Evolutionary conservation across 2,888 invertebrate genomes (phyloP).

Genomic region (Callosobruchus maculatus): DNA sequence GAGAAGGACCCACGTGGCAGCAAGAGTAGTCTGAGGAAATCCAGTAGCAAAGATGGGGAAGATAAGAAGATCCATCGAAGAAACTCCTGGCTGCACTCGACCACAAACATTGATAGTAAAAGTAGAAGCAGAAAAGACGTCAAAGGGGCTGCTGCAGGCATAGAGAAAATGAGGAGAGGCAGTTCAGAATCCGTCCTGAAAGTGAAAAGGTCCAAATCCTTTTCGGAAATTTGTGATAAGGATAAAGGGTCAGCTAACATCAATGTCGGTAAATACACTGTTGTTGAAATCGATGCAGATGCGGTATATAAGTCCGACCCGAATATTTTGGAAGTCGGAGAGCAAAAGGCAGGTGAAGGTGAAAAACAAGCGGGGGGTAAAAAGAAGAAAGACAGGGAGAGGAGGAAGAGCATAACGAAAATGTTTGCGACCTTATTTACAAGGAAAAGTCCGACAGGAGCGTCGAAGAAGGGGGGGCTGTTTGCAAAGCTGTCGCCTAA

Average conservation of each 20-base stretch:
- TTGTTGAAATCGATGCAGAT: conserved; percentile 13
- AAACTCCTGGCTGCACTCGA: conserved; percentile 40
- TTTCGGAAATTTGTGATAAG: conserved; percentile 32
- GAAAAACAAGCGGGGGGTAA: conserved; percentile 23
- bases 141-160: not conserved
- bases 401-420: conserved; percentile 79
- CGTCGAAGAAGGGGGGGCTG: conserved; percentile 47
- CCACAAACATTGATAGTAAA: conserved; percentile 34
- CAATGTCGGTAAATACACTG: not conserved
- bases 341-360: conserved; percentile 29
- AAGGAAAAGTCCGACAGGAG: conserved; percentile 56
- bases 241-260: not conserved
- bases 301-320: conserved; percentile 47
- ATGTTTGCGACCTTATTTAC: conserved; percentile 80
- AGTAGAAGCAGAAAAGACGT: conserved; percentile 15
- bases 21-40: not conserved
- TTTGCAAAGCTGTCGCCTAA: conserved; percentile 61
- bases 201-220: conserved; percentile 37
- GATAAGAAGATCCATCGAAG: conserved; percentile 36
- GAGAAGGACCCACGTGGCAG: conserved; percentile 17
- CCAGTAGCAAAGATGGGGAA: conserved; percentile 22
- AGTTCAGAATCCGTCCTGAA: not conserved
- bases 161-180: not conserved
- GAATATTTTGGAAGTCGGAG: conserved; percentile 38
- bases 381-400: conserved; percentile 63